Conservation (phyloP, 1,140 invertebrate species). For the Hyposmocoma kahamanoa region DNA sequence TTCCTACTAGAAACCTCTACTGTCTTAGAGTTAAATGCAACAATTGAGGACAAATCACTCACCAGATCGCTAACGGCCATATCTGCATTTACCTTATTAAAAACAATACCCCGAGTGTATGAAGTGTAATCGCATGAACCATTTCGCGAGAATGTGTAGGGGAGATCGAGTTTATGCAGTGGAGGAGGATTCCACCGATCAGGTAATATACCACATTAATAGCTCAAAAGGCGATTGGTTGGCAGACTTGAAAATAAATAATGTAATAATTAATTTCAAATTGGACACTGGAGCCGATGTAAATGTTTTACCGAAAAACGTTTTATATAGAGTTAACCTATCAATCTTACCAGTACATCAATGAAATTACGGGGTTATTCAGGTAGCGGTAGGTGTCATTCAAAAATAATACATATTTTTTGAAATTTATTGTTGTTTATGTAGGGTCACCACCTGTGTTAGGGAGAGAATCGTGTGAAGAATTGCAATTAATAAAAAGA, state of each 20-base stretch:
- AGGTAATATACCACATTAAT: constrained; percentile 7
- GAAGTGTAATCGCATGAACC: background rate
- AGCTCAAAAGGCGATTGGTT: background rate
- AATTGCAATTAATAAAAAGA: constrained; percentile 1
- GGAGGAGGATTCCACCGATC: no score
- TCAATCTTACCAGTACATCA: background rate
- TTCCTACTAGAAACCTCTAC: no score
- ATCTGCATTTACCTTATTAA: no score
- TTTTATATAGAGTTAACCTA: background rate
- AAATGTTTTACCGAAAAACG: constrained; percentile 7
- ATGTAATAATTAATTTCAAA: background rate
- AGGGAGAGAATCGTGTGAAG: constrained; percentile 2
- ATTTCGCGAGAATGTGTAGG: background rate
- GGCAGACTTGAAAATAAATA: constrained; percentile 1
- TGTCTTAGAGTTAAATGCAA: no score
- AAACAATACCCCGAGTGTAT: no score
- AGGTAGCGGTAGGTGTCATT: background rate
- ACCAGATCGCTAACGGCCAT: no score
- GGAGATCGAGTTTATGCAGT: background rate
- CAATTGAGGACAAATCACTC: no score
- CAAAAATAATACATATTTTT: constrained; percentile 1
- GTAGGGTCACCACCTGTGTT: constrained; percentile 5
- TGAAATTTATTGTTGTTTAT: constrained; percentile 6
- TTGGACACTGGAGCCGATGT: constrained; percentile 8
- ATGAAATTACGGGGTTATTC: constrained; percentile 7